Conservation (phyloP, 2,797 vertebrate genomes). For the Nannoperca australis region DNA sequence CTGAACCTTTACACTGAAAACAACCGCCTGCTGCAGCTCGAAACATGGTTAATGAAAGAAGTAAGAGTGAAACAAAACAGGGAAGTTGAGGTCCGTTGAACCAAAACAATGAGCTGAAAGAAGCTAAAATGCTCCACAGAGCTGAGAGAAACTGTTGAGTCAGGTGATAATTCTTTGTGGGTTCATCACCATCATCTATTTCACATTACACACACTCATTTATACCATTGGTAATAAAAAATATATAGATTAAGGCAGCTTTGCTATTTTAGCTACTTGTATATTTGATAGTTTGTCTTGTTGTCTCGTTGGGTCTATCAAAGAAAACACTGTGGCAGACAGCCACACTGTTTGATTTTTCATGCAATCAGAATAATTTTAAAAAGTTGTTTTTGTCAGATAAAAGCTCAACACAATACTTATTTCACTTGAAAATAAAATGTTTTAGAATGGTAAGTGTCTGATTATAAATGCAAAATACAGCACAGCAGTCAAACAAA, state of each 20-base stretch:
- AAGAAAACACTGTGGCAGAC: not conserved
- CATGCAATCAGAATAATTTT: not conserved
- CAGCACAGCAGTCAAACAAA: not conserved
- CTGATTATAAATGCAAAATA: not conserved
- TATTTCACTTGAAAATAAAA: not conserved
- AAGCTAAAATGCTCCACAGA: not conserved
- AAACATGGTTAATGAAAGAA: not conserved
- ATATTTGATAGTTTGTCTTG: not conserved
- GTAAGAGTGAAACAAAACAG: not conserved
- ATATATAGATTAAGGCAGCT: not conserved
- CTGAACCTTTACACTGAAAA: not conserved
- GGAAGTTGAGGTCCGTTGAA: not conserved
- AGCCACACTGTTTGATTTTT: not conserved
- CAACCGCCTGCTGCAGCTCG: not conserved
- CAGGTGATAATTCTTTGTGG: not conserved
- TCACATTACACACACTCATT: not conserved
- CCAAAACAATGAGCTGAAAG: not conserved
- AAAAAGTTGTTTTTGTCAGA: not conserved
- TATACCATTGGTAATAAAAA: not conserved
- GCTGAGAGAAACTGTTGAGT: not conserved
- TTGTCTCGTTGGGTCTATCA: not conserved
- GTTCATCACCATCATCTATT: not conserved
- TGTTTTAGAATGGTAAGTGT: not conserved
- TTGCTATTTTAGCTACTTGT: not conserved
- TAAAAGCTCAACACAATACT: not conserved